Evolutionary conservation across 2,113 vertebrate species (phyloP).

Genomic region (Campylorhamphus procurvoides): DNA sequence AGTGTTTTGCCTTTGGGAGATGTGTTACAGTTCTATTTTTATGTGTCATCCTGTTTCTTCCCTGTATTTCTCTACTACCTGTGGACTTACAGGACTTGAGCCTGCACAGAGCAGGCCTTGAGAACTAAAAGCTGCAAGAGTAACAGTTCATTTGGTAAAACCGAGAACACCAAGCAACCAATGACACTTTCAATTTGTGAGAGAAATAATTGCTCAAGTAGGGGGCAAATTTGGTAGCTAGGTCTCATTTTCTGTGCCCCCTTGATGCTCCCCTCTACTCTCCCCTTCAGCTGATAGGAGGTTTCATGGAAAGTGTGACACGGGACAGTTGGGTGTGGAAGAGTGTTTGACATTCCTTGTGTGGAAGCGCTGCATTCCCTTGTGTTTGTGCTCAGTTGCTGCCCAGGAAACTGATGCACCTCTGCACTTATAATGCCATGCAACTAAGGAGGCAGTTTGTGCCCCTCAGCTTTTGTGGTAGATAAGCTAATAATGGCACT

Average conservation of each 20-base stretch:
- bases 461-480: neutral
- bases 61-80: neutral
- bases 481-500: neutral
- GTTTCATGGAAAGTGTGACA: neutral
- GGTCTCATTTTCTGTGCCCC: neutral
- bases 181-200: fast-evolving
- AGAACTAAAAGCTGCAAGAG: neutral
- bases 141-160: neutral
- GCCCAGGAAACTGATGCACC: neutral
- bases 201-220: neutral
- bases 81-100: neutral
- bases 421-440: neutral
- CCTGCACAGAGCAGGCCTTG: neutral
- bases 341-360: neutral
- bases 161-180: fast-evolving
- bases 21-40: neutral
- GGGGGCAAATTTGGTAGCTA: neutral
- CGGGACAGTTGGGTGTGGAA: neutral
- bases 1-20: neutral
- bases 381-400: fast-evolving
- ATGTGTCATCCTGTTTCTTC: neutral
- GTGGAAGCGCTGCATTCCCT: fast-evolving
- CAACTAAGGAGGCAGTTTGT: neutral
- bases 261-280: neutral
- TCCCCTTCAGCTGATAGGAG: neutral